Evolutionary conservation across 2,888 invertebrate species (phyloP).

Genomic region (Ceratothoa steindachneri): DNA sequence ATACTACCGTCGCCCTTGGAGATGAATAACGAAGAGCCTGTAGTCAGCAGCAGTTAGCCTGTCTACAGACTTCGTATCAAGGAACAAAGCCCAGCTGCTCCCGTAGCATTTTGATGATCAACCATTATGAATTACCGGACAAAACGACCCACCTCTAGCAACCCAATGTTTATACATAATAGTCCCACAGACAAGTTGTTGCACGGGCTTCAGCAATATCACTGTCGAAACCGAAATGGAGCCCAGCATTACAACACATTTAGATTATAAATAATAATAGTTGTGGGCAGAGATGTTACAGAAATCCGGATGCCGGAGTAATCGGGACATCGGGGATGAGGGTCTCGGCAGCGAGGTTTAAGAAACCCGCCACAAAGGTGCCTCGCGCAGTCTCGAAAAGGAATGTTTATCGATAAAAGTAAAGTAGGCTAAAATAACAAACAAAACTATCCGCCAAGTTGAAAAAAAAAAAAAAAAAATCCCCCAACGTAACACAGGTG

Average conservation of each 20-base stretch:
- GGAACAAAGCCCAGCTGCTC: slow-evolving; percentile 1
- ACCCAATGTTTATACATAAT: background rate
- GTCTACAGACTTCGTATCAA: background rate
- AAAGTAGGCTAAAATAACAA: background rate
- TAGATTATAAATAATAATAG: slow-evolving; percentile 1
- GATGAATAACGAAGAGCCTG: background rate
- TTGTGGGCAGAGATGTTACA: background rate
- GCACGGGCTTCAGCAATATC: background rate
- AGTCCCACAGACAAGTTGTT: background rate
- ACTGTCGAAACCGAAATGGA: background rate
- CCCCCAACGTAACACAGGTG: slow-evolving; percentile 2
- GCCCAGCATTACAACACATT: slow-evolving; percentile 4
- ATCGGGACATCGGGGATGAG: background rate
- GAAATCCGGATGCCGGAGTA: background rate
- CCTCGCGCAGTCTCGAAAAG: slow-evolving; percentile 2
- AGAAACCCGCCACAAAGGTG: background rate
- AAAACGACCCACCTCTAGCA: background rate
- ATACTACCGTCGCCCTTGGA: no score
- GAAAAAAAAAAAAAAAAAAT: background rate
- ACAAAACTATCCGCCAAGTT: background rate
- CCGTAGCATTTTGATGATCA: background rate
- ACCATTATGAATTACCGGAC: background rate
- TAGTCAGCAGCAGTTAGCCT: background rate
- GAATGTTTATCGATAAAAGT: slow-evolving; percentile 8
- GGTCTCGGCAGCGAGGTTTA: slow-evolving; percentile 3